Conservation (phyloP, 2,113 vertebrate genomes). For the Thomomys bottae region DNA sequence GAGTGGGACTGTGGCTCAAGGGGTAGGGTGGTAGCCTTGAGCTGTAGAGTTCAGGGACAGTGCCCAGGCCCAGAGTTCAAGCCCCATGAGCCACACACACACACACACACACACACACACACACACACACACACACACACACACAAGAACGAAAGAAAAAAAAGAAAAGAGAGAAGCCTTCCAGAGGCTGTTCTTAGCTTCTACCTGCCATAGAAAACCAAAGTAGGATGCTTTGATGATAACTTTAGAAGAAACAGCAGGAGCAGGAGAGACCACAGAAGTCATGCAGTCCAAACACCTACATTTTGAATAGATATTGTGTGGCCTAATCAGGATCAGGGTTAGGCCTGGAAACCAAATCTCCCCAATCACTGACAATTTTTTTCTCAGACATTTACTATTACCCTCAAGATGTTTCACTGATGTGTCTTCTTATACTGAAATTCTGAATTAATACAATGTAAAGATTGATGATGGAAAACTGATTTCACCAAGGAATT, state of each 20-base stretch:
- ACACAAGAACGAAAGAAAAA: no score
- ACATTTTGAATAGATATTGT: background rate
- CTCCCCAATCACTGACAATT: conserved; percentile 8
- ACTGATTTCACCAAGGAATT: conserved; percentile 39
- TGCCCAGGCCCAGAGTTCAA: no score
- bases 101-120: no score
- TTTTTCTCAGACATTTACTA: conserved; percentile 3
- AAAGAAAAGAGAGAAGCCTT: no score
- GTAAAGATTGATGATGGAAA: conserved; percentile 13
- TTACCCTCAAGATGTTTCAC: conserved; percentile 33
- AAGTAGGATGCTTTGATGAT: background rate
- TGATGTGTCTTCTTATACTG: background rate
- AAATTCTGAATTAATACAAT: conserved; percentile 32
- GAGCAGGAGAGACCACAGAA: conserved; percentile 1
- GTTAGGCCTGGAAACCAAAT: background rate
- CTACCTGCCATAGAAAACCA: background rate
- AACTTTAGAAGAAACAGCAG: conserved; percentile 3
- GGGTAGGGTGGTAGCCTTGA: no score
- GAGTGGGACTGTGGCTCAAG: no score
- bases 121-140: no score
- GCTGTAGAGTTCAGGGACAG: no score
- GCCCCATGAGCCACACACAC: no score
- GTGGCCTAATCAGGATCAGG: background rate
- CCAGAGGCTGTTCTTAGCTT: background rate
- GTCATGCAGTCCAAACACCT: conserved; percentile 8